These are phyloP conservation scores for Stegastes partitus DNA, from an alignment of 2,113 vertebrate genomes.

Conservation along the genomic window DNA sequence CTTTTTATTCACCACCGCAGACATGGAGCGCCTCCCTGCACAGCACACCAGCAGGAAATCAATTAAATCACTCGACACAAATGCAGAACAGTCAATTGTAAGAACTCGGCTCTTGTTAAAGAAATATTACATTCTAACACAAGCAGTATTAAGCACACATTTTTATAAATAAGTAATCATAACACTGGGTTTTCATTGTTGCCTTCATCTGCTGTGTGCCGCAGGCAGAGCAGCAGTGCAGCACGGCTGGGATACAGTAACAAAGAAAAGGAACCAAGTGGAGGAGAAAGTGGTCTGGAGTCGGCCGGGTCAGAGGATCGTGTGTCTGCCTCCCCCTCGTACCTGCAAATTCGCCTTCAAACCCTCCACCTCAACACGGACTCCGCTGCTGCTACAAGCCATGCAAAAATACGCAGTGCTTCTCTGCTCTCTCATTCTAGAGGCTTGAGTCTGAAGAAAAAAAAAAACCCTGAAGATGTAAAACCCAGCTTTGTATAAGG, in stretches of 20 bases:
- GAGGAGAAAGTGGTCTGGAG: slow-evolving; percentile 7
- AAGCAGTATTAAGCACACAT: neutral
- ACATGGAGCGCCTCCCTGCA: slow-evolving; percentile 1
- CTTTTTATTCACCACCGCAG: slow-evolving; percentile 36
- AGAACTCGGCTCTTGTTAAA: slow-evolving; percentile 24
- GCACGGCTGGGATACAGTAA: slow-evolving; percentile 31
- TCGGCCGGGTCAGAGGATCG: slow-evolving; percentile 44
- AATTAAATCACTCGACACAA: neutral
- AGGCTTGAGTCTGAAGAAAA: slow-evolving; percentile 56
- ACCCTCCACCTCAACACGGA: slow-evolving; percentile 57
- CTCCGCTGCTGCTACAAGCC: slow-evolving; percentile 39
- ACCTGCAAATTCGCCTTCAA: slow-evolving; percentile 66
- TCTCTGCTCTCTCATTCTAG: slow-evolving; percentile 7
- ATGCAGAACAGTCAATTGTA: slow-evolving; percentile 33
- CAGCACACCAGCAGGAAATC: slow-evolving; percentile 14
- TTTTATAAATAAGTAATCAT: slow-evolving; percentile 12
- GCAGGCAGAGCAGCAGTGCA: slow-evolving; percentile 64
- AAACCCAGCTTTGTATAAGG: neutral
- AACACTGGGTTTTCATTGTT: neutral
- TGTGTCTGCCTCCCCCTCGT: slow-evolving; percentile 36
- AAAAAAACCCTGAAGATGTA: slow-evolving; percentile 42
- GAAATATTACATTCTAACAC: neutral
- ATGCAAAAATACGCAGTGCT: slow-evolving; percentile 25
- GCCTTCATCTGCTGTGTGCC: slow-evolving; percentile 1
- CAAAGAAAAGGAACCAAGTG: slow-evolving; percentile 20